Evolutionary conservation across 2,888 invertebrate species (phyloP), one percentile per base, ranked within the genome.

Genomic region (Pteria penguin): DNA sequence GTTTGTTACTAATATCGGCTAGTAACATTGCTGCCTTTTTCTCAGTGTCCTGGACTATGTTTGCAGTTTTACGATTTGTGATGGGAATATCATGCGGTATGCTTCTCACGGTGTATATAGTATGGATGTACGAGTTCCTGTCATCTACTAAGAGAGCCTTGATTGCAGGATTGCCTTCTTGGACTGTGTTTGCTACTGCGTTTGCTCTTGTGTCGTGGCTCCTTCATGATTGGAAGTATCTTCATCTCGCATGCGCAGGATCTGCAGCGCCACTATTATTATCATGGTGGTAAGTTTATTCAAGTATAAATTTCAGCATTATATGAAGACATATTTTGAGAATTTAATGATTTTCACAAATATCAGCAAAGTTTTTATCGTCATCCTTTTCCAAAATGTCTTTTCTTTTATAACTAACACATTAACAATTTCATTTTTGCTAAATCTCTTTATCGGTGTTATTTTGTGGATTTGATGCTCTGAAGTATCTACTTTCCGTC

Each of bases 31-130:
- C 78, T 8, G 74, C 81, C 0, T 76, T 74, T 22, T 86, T 87
- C 66, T 83, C 85, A 4, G 75, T 77, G 3, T 73, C 75, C 45
- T 87, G 87, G 87, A 73, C 81, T 61, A 84, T 87, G 83, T 87
- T 86, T 54, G 78, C 85, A 0, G 80, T 65, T 1, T 57, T 87
- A 61, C 32, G 85, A 31, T 83, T 79, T 62, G 45, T 83, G 11
- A 81, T 84, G 24, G 86, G 86, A 14, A 52, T 84, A 24, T 74
- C 70, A 14, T 66, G 77, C 29, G 79, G 84, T 11, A 79, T 78
- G 2, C 71, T 78, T 27, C 32, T 62, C 4, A 77, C 79, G 57
- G 57, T 70, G 29, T 70, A 73, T 24, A n/a, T 65, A 18, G 57
- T 66, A n/a, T 63, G 33, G 5, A 29, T 63, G 8, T 36, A 67